A percentile compares a stretch with the other conserved stretches of the same genome.
These are phyloP conservation scores for Elachura formosa DNA, from an alignment of 2,113 vertebrate genomes.

Conservation along the genomic window DNA sequence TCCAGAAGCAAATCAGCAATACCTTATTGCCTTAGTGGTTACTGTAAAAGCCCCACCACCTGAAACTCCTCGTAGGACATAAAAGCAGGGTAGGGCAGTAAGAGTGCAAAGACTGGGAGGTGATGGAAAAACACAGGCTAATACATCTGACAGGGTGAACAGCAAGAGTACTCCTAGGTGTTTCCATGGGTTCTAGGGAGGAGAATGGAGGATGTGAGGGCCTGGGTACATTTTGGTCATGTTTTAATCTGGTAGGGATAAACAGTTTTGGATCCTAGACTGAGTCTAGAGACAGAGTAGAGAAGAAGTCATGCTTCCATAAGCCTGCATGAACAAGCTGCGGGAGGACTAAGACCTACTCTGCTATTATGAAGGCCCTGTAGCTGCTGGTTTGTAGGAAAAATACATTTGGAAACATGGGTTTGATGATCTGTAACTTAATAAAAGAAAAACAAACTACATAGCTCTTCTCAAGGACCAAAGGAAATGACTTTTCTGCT, in stretches of 20 bases:
- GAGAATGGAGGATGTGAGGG: not conserved
- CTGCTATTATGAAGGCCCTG: not conserved
- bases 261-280: not conserved
- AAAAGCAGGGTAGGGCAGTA: not conserved
- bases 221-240: not conserved
- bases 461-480: not conserved
- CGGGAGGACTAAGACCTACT: not conserved
- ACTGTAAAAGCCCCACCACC: not conserved
- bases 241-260: not conserved
- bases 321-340: not conserved
- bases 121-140: not conserved
- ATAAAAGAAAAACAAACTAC: not conserved
- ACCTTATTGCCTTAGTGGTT: not conserved
- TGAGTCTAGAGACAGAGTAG: not conserved
- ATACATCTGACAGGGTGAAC: not conserved
- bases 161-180: not conserved
- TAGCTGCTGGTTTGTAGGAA: not conserved
- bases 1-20: not conserved
- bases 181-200: not conserved
- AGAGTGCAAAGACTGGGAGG: not conserved
- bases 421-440: not conserved
- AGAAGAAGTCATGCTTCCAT: not conserved
- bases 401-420: not conserved
- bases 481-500: not conserved
- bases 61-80: not conserved